Evolutionary conservation across 2,888 invertebrate species (phyloP).

Genomic region (Drosophila birchii): DNA sequence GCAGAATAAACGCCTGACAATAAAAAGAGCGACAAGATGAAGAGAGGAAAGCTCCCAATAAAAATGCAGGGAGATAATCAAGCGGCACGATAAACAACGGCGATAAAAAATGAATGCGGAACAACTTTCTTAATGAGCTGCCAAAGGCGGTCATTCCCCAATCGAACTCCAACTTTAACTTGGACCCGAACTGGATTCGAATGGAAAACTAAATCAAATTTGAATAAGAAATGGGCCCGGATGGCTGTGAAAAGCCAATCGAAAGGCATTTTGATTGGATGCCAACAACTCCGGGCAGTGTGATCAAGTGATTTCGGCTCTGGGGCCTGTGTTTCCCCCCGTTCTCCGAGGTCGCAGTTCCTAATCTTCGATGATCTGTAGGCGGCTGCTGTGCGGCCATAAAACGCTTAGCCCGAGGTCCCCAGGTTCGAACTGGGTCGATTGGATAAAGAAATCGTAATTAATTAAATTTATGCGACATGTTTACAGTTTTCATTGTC

Average conservation of each 20-base stretch:
- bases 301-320: conserved; percentile 69
- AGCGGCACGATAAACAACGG: conserved; percentile 66
- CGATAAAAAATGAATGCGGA: conserved; percentile 78
- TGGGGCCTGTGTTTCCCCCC: not conserved
- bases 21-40: conserved; percentile 65
- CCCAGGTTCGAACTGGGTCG: conserved; percentile 61
- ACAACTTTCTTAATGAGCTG: conserved; percentile 78
- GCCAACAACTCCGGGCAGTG: conserved; percentile 52
- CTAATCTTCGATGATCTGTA: conserved; percentile 72
- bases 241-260: conserved; percentile 55
- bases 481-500: conserved; percentile 78
- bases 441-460: conserved; percentile 79
- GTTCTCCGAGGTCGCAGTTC: conserved; percentile 9
- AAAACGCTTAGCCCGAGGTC: conserved; percentile 62
- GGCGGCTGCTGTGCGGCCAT: conserved; percentile 76
- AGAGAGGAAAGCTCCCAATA: conserved; percentile 55
- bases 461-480: conserved; percentile 79
- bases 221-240: conserved; percentile 70
- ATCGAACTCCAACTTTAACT: conserved; percentile 1
- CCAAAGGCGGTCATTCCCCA: conserved; percentile 68
- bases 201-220: conserved; percentile 70
- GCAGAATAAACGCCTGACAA: conserved; percentile 73
- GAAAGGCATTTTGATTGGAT: conserved; percentile 62
- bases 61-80: conserved; percentile 61
- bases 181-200: conserved; percentile 1